These are phyloP conservation scores for Nomada fabriciana DNA, from an alignment of 2,888 invertebrate species.

Conservation along the genomic window DNA sequence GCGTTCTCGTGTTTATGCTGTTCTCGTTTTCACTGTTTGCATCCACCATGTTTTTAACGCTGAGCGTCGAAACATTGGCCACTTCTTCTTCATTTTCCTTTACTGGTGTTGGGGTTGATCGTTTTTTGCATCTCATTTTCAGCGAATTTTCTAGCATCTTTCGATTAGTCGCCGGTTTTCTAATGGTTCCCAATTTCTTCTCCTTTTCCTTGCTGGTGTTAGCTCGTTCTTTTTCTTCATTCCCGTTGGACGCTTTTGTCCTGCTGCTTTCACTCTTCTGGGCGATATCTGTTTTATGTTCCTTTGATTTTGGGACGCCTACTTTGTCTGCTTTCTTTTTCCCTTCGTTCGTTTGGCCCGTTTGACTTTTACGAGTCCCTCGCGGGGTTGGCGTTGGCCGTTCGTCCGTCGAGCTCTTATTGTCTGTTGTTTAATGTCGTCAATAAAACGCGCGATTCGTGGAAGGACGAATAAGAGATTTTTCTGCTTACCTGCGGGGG, in stretches of 20 bases:
- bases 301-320: background rate
- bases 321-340: background rate
- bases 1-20: background rate
- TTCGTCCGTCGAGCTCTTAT: too few relatives aligned
- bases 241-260: background rate
- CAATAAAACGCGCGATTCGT: constrained; percentile 2
- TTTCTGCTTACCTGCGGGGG: constrained; percentile 19
- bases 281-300: background rate
- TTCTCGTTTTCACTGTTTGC: too few relatives aligned
- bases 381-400: background rate
- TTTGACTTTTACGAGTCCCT: background rate
- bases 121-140: background rate
- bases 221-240: background rate
- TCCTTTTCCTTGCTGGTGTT: background rate
- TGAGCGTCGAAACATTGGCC: too few relatives aligned
- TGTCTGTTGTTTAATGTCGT: background rate
- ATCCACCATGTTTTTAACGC: background rate
- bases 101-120: background rate
- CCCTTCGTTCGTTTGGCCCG: background rate
- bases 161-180: too few relatives aligned
- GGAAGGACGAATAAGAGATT: background rate
- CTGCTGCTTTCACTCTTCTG: background rate
- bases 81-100: fast-evolving
- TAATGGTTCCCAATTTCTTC: too few relatives aligned
- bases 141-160: too few relatives aligned